Base-by-base conservation (phyloP, 2,113 vertebrate species). In the Ancistrus triradiatus region DNA sequence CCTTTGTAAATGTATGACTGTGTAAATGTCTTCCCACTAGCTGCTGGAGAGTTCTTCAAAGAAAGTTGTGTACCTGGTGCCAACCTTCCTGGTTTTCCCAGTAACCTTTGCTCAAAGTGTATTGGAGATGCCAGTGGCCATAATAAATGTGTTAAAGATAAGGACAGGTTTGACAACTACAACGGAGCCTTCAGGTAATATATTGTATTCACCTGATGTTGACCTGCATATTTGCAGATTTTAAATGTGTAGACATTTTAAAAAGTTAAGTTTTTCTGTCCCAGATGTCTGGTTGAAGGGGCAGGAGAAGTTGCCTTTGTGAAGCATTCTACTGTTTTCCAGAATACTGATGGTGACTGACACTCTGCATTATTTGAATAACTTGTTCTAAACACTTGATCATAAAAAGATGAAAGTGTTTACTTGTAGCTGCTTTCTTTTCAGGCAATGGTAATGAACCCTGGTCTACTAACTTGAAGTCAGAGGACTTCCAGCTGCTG, bases 281-380 rank as follows among this genome's bases (percentile, higher is more conserved):
- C 9, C 75, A 99, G 96, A 84, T 99, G 95, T 77, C 74, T 99
- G 67, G 88, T 64, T 1, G 74, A 85, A 38, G 79, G 74, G 15
- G 56, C 66, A 0, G 96, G 95, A 17, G 93, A 98, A 0, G 93
- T 99, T 15, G 95, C 96, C 59, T 99, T 99, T 14, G 68, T 98
- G 65, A 97, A 93, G 65, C 94, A 99, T 70, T 84, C 91, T 0
- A 95, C 96, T 0, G 87, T 98, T 58, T 90, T 93, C 57, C 89
- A 92, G 67, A 93, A 96, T 80, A 93, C 93, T 0, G 83, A 95
- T 9, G 94, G 96, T 98, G 81, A 63, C 14, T 60, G 6, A 7
- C 21, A 46, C 21, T 57, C 14, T 28, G 14, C 9, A 37, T 44
- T 51, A 11, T 21, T 21, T 7, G 11, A 21, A 27, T 18, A 22